Conservation (phyloP, 2,888 invertebrate species). For the Charanyca ferruginea region DNA sequence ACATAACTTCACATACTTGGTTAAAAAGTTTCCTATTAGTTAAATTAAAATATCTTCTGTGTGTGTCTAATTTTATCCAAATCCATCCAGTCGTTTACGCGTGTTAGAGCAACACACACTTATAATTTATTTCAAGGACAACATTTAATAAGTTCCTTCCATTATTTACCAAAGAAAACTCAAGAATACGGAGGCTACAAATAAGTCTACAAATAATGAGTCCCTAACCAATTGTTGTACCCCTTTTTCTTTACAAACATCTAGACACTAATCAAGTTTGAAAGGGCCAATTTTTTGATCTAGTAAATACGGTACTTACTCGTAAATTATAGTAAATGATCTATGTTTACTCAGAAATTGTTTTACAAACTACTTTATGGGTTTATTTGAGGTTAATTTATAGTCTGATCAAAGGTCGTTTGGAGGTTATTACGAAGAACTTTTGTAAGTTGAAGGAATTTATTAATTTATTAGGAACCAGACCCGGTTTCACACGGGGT, state of each 20-base stretch:
- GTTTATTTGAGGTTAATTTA: slow-evolving; percentile 15
- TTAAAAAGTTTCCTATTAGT: too few relatives aligned
- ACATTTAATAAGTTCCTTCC: not conserved
- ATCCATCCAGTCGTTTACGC: too few relatives aligned
- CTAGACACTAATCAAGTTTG: slow-evolving; percentile 23
- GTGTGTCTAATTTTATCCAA: too few relatives aligned
- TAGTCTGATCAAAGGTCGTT: slow-evolving; percentile 13
- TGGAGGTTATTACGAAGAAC: not conserved
- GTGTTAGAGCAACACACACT: not conserved
- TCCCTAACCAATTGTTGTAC: slow-evolving; percentile 27
- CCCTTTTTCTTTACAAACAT: slow-evolving; percentile 31
- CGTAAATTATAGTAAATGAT: slow-evolving; percentile 7
- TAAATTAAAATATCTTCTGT: too few relatives aligned
- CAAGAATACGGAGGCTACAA: not conserved
- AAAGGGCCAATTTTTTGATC: not conserved
- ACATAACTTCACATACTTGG: too few relatives aligned
- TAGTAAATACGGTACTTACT: not conserved
- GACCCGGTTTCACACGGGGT: too few relatives aligned
- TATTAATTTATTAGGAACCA: not conserved
- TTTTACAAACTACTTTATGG: slow-evolving; percentile 27
- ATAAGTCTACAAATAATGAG: slow-evolving; percentile 24
- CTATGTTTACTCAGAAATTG: slow-evolving; percentile 5
- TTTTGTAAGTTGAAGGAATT: not conserved
- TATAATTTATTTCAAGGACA: not conserved
- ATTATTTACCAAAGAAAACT: slow-evolving; percentile 12